Base-by-base conservation (phyloP, 2,113 vertebrate species). In the Strix uralensis region DNA sequence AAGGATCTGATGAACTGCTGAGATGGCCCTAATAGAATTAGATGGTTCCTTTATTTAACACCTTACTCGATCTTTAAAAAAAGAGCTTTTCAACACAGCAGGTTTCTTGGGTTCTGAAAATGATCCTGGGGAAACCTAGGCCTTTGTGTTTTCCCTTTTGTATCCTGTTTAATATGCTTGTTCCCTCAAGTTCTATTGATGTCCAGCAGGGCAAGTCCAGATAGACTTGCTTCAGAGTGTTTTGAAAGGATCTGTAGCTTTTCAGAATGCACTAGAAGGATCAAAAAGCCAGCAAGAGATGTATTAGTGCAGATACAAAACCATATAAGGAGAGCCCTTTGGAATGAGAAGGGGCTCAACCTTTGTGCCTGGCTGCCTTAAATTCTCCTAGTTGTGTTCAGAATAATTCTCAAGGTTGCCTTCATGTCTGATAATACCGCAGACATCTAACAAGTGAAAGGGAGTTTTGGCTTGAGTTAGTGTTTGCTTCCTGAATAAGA, bases 1-100 rank as follows among this genome's bases (percentile, higher is more conserved):
- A 94, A 91, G 73, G 61, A 94, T 93, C 81, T 81, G 77, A 86
- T 90, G 77, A 94, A 51, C 83, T 95, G 94, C 92, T 85, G 92
- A 95, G 83, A 61, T 91, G 91, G 27, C 54, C 40, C 2, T 94
- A 69, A 91, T 42, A 69, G 65, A 92, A 74, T 57, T 84, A 65
- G 52, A 51, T 86, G 69, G 40, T 65, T 81, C 77, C 62, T 94
- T 94, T 91, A 67, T 88, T 91, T 85, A 94, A 87, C 65, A 85
- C 83, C 73, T 94, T 94, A 49, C 40, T 81, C 3, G 1, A 65
- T 80, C 40, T 79, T 79, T 13, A 71, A 88, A 54, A 88, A 54
- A 42, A 79, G 63, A 79, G 54, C 58, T 90, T 92, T 93, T 63
- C 49, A 71, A 70, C 82, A 20, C 85, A 58, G 73, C 66, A 51